Evolutionary conservation across 2,113 vertebrate species (phyloP).

Genomic region (Colistium nudipinnis): DNA sequence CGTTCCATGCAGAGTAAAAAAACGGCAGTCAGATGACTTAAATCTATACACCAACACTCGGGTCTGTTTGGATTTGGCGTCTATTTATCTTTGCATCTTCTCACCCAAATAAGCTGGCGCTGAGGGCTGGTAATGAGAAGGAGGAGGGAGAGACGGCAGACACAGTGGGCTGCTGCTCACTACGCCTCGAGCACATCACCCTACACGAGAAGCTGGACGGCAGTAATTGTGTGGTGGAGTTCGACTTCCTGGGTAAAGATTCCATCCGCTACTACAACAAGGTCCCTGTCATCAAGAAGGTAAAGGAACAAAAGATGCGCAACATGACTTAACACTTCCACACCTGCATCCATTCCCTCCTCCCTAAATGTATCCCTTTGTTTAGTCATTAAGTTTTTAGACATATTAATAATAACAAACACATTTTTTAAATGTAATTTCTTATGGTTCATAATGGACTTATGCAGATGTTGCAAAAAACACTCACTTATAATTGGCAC

Average conservation of each 20-base stretch:
- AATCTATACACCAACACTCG: background rate
- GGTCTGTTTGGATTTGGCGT: background rate
- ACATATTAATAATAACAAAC: too few relatives aligned
- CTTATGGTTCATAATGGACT: too few relatives aligned
- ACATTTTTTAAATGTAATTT: too few relatives aligned
- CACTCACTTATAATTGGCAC: background rate
- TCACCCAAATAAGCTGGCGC: conserved; percentile 71
- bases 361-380: background rate
- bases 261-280: conserved; percentile 83
- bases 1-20: too few relatives aligned
- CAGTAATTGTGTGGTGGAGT: conserved; percentile 73
- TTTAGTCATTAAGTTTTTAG: too few relatives aligned
- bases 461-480: background rate
- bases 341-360: background rate
- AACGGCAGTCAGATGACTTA: too few relatives aligned
- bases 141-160: conserved; percentile 83
- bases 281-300: conserved; percentile 79
- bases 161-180: conserved; percentile 84
- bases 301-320: conserved; percentile 3
- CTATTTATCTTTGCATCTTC: conserved; percentile 23
- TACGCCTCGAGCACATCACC: conserved; percentile 82
- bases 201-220: conserved; percentile 77
- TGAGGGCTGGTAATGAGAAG: conserved; percentile 85
- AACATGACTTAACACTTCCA: background rate
- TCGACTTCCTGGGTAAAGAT: conserved; percentile 87